phyloP scores from a whole-genome alignment of 1,140 invertebrate species.

The Orchesella cincta region DNA sequence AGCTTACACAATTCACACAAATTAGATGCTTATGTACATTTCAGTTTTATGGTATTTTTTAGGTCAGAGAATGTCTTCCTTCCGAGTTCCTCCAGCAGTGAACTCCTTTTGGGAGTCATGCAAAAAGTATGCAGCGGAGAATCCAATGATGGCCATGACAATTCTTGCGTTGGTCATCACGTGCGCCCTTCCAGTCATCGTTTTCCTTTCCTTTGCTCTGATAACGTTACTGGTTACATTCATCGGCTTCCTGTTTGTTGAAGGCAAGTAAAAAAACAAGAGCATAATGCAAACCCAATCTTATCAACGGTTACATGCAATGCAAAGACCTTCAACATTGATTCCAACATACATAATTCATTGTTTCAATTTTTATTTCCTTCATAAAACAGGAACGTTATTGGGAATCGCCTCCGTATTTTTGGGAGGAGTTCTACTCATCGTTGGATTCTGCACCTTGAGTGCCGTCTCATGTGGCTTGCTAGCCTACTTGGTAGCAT shows the following conservation, averaged over 20 bases:
- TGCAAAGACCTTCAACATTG: not conserved
- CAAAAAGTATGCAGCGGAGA: slow-evolving; percentile 41
- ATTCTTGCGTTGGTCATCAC: slow-evolving; percentile 35
- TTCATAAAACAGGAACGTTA: slow-evolving; percentile 22
- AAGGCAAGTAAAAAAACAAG: slow-evolving; percentile 44
- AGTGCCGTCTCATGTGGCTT: slow-evolving; percentile 11
- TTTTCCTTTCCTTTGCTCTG: slow-evolving; percentile 47
- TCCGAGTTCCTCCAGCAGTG: slow-evolving; percentile 28
- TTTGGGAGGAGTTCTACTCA: slow-evolving; percentile 8
- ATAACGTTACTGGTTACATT: slow-evolving; percentile 47
- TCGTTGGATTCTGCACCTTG: slow-evolving; percentile 21
- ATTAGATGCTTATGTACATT: no score
- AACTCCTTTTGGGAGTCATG: slow-evolving; percentile 31
- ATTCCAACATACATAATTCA: not conserved
- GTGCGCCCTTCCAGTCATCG: slow-evolving; percentile 44
- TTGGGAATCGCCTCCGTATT: slow-evolving; percentile 24
- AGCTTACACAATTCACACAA: no score
- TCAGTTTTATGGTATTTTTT: not conserved
- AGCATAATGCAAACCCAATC: no score
- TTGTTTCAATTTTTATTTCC: not conserved
- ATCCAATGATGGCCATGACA: slow-evolving; percentile 43
- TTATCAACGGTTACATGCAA: no score
- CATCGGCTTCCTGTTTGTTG: slow-evolving; percentile 49
- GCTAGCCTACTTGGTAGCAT: not conserved
- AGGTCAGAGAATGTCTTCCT: slow-evolving; percentile 28